Conservation (phyloP, 2,888 invertebrate genomes). For the Hyppa rectilinea region DNA sequence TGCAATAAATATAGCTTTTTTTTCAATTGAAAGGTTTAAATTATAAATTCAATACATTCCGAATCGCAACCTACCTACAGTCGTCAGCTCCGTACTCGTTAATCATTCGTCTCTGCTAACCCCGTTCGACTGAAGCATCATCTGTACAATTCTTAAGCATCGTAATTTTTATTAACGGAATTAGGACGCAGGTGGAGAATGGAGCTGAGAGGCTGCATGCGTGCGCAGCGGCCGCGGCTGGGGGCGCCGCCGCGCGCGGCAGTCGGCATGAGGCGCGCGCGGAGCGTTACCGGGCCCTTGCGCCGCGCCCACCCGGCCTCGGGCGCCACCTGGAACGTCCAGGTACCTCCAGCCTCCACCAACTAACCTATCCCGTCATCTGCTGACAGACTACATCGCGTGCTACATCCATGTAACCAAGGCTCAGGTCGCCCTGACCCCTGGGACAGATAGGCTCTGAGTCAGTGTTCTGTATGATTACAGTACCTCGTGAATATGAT, state of each 20-base stretch:
- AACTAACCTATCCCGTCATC: slow-evolving; percentile 9
- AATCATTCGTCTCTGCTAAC: slow-evolving; percentile 51
- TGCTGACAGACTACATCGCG: not conserved
- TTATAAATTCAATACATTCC: slow-evolving; percentile 23
- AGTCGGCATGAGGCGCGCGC: slow-evolving; percentile 88
- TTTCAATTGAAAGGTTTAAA: not conserved
- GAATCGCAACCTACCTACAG: slow-evolving; percentile 12
- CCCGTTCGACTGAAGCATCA: slow-evolving; percentile 50
- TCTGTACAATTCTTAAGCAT: slow-evolving; percentile 65
- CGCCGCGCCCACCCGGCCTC: slow-evolving; percentile 94
- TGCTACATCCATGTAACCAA: not conserved
- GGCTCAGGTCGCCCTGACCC: not conserved
- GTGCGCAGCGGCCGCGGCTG: slow-evolving; percentile 79
- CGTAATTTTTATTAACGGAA: slow-evolving; percentile 73
- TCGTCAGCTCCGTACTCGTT: slow-evolving; percentile 44
- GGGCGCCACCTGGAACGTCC: slow-evolving; percentile 96
- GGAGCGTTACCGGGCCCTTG: slow-evolving; percentile 91
- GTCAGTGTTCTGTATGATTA: slow-evolving; percentile 47
- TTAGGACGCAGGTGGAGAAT: slow-evolving; percentile 78
- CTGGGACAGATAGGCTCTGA: slow-evolving; percentile 6
- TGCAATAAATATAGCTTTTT: too few relatives aligned
- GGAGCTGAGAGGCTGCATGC: slow-evolving; percentile 85
- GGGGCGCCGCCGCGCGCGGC: slow-evolving; percentile 74
- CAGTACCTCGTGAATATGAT: slow-evolving; percentile 59
- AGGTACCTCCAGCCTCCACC: slow-evolving; percentile 83